phyloP scores from a whole-genome alignment of 2,797 vertebrate species.

The Hydrophis major region DNA sequence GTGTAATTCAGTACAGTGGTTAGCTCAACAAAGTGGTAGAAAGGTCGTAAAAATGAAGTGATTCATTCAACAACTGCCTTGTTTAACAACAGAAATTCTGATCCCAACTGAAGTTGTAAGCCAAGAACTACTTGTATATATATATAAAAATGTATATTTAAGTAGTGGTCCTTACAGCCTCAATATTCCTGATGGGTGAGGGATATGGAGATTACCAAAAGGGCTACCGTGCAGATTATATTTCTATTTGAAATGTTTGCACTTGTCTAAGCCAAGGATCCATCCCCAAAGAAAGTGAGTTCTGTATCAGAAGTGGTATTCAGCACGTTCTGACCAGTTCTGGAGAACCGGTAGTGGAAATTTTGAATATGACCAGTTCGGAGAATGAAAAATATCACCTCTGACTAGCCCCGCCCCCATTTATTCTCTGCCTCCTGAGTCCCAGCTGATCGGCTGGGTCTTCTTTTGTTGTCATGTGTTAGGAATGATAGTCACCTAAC shows the following conservation, averaged over 20 bases:
- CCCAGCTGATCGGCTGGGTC: too few species aligned
- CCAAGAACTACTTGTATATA: not conserved
- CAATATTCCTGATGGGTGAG: not conserved
- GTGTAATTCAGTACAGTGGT: not conserved
- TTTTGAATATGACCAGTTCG: too few species aligned
- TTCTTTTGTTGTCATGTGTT: too few species aligned
- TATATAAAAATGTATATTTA: not conserved
- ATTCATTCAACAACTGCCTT: not conserved
- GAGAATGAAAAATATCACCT: too few species aligned
- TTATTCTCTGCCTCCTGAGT: too few species aligned
- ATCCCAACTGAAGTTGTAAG: not conserved
- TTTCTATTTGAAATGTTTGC: not conserved
- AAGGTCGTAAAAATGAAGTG: not conserved
- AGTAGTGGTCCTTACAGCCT: not conserved
- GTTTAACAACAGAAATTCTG: not conserved
- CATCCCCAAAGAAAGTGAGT: not conserved
- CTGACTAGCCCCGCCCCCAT: too few species aligned
- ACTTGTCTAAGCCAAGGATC: not conserved
- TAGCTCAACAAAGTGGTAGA: not conserved
- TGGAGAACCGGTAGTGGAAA: too few species aligned
- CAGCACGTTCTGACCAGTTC: too few species aligned
- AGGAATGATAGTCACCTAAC: too few species aligned
- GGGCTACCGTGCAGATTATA: not conserved
- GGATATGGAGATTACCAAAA: not conserved
- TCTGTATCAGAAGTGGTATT: not conserved